Evolutionary conservation across 53 echinoderm and acorn worm species (phyloP).

Genomic region (Actinopyga echinites): DNA sequence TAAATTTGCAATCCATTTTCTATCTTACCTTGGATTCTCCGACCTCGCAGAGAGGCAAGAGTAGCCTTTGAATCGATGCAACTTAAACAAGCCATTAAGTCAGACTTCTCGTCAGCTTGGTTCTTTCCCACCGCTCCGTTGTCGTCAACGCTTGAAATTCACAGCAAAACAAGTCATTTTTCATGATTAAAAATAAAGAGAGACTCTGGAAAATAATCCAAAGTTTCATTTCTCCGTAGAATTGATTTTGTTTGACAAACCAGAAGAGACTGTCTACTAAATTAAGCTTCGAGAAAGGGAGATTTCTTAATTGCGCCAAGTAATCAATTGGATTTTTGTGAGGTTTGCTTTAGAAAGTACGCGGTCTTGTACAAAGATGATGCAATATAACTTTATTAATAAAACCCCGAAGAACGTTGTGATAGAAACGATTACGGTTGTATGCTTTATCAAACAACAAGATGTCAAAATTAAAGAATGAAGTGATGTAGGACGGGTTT

Average conservation of each 20-base stretch:
- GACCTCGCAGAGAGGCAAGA: background rate
- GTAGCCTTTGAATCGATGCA: constrained; percentile 4
- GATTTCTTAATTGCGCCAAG: background rate
- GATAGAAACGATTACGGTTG: constrained; percentile 7
- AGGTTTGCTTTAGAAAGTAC: background rate
- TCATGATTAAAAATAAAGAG: background rate
- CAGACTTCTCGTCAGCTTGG: constrained; percentile 16
- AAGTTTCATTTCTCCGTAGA: constrained; percentile 19
- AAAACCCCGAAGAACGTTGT: background rate
- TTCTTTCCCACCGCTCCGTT: constrained; percentile 8
- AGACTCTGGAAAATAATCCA: constrained; percentile 2
- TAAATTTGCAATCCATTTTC: background rate
- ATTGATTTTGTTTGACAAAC: constrained; percentile 41
- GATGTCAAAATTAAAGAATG: background rate
- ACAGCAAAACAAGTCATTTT: constrained; percentile 21
- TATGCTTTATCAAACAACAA: background rate
- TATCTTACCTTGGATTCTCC: background rate
- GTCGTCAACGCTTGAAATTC: constrained; percentile 15
- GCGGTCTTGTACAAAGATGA: background rate
- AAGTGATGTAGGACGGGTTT: constrained; percentile 11
- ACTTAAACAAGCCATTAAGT: constrained; percentile 38
- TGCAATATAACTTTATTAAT: constrained; percentile 24
- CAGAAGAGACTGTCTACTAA: constrained; percentile 13
- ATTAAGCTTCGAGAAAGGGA: constrained; percentile 33
- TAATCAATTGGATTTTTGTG: constrained; percentile 24